These are phyloP conservation scores for Lasioglossum morio DNA, from an alignment of 2,888 invertebrate species.

Conservation along the genomic window DNA sequence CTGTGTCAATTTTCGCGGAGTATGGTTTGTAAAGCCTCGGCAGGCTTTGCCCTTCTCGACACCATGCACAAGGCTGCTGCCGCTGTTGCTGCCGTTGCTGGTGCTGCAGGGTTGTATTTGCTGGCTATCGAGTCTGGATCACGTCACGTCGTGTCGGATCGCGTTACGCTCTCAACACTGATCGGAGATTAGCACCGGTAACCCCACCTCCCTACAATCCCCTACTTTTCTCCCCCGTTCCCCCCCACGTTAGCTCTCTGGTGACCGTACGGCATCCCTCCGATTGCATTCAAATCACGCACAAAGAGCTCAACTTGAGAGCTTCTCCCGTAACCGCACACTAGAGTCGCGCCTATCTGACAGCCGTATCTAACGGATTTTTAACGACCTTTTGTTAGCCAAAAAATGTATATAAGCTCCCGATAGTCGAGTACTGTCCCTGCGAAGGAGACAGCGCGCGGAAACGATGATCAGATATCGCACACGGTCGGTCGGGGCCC, in stretches of 20 bases:
- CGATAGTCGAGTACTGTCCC: constrained; percentile 66
- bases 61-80: constrained; percentile 59
- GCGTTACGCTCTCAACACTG: constrained; percentile 84
- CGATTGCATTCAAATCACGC: constrained; percentile 84
- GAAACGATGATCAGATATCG: constrained; percentile 70
- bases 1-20: constrained; percentile 62
- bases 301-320: constrained; percentile 81
- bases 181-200: constrained; percentile 82
- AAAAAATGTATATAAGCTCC: constrained; percentile 71
- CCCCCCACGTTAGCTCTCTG: constrained; percentile 28
- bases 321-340: constrained; percentile 73
- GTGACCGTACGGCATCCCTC: constrained; percentile 70
- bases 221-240: constrained; percentile 45
- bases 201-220: constrained; percentile 51
- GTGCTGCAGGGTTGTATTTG: constrained; percentile 73
- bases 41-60: constrained; percentile 71
- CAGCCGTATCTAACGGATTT: constrained; percentile 83
- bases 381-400: constrained; percentile 83
- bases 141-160: constrained; percentile 83
- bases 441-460: constrained; percentile 66
- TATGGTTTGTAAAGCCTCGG: constrained; percentile 69
- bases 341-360: constrained; percentile 79
- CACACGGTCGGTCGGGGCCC: constrained; percentile 31
- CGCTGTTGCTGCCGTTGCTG: not conserved
- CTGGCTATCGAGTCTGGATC: constrained; percentile 81